Percentiles rank a stretch among this genome's conserved stretches.
Evolutionary conservation across 2,113 vertebrate species (phyloP).

Genomic region (Cathartes aura): DNA sequence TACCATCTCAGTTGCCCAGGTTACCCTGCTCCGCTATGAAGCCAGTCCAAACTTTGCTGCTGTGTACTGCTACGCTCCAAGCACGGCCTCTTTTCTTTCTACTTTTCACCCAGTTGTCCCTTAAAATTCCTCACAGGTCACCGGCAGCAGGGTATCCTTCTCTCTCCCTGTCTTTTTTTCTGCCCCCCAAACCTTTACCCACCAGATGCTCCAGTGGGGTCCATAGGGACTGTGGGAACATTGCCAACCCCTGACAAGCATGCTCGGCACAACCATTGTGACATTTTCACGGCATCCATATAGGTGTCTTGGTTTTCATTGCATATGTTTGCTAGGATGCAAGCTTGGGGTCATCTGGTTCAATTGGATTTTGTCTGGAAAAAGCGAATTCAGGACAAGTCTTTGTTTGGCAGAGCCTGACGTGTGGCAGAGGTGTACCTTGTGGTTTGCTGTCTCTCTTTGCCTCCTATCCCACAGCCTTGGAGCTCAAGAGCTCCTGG

Average conservation of each 20-base stretch:
- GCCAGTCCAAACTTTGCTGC: background rate
- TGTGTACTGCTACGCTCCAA: background rate
- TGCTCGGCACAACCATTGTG: rapidly evolving
- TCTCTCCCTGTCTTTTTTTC: background rate
- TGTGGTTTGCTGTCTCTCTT: background rate
- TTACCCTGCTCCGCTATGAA: background rate
- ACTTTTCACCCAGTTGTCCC: background rate
- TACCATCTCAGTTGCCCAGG: background rate
- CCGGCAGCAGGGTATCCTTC: background rate
- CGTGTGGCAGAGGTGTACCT: background rate
- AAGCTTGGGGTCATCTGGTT: background rate
- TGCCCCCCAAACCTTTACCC: background rate
- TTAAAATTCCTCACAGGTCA: background rate
- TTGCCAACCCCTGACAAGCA: rapidly evolving
- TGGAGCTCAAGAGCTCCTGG: background rate
- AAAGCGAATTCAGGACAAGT: background rate
- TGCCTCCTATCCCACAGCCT: background rate
- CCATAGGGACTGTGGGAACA: background rate
- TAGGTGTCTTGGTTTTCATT: background rate
- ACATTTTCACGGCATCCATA: rapidly evolving
- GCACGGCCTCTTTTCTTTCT: background rate
- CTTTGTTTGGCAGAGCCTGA: background rate
- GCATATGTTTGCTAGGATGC: background rate
- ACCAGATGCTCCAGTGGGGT: background rate
- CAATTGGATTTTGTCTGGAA: background rate